These are phyloP conservation scores for Falco cherrug DNA, from an alignment of 2,797 vertebrate species.

Conservation along the genomic window DNA sequence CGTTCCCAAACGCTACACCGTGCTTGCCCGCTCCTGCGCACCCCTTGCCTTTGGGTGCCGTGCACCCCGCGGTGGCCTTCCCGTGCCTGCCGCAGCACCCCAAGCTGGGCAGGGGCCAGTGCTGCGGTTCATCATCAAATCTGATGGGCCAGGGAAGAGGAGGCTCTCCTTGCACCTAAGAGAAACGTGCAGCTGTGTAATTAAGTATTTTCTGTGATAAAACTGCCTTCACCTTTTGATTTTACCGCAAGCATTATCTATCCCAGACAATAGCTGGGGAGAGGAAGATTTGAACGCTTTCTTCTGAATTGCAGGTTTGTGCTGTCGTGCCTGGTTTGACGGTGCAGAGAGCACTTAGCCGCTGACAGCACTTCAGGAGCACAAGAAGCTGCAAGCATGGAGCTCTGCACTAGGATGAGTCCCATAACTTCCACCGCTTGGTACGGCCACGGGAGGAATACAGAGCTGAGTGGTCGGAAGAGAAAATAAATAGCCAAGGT, in stretches of 20 bases:
- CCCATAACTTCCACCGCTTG: neutral
- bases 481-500: neutral
- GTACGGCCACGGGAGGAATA: neutral
- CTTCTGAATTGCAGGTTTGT: neutral
- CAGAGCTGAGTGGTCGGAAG: rapidly evolving
- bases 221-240: neutral
- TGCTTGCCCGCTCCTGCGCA: neutral
- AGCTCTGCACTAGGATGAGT: neutral
- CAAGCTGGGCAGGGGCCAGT: neutral
- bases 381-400: rapidly evolving
- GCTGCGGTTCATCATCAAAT: neutral
- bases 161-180: neutral
- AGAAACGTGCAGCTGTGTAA: neutral
- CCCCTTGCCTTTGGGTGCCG: neutral
- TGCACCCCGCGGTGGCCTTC: rapidly evolving
- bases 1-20: neutral
- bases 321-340: neutral
- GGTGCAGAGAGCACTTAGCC: rapidly evolving
- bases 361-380: neutral
- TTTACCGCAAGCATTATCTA: neutral
- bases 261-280: neutral
- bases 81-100: neutral
- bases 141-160: neutral
- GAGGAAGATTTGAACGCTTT: neutral
- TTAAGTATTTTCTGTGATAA: neutral